phyloP scores from a whole-genome alignment of 1,140 invertebrate species.

The Neelides sp. region DNA sequence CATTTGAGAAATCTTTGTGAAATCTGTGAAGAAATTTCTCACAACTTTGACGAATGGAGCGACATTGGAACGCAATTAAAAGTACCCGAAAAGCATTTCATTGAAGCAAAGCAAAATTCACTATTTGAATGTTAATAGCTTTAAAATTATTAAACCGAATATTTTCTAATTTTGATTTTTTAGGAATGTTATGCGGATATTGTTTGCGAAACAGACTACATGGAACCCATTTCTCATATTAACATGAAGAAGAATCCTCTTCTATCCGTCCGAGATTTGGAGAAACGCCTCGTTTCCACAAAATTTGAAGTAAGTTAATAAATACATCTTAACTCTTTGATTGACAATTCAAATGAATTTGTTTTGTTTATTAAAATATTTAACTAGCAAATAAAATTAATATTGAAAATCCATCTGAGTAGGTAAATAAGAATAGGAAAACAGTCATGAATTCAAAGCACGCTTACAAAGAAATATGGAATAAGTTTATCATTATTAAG shows the following conservation, averaged over 20 bases:
- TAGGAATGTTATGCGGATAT: conserved; percentile 29
- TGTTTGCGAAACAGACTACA: conserved; percentile 27
- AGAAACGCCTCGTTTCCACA: conserved; percentile 27
- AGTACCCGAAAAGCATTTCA: conserved; percentile 4
- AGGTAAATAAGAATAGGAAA: too few species aligned
- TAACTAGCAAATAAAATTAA: too few species aligned
- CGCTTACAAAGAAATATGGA: too few species aligned
- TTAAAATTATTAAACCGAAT: neutral
- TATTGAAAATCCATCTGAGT: too few species aligned
- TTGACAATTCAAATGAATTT: too few species aligned
- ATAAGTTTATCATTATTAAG: too few species aligned
- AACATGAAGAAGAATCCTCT: conserved; percentile 30
- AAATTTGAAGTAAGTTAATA: conserved; percentile 21
- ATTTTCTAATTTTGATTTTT: neutral
- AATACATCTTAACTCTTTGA: neutral
- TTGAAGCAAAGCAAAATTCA: neutral
- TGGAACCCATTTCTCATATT: conserved; percentile 30
- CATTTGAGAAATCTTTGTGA: conserved; percentile 29
- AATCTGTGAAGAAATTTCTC: conserved; percentile 28
- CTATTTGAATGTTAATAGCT: neutral
- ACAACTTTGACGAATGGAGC: conserved; percentile 23
- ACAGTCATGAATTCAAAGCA: too few species aligned
- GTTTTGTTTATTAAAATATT: too few species aligned
- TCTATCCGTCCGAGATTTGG: conserved; percentile 28
- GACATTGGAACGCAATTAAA: conserved; percentile 14